phyloP scores from a whole-genome alignment of 2,113 vertebrate species.

The Chionomys nivalis region DNA sequence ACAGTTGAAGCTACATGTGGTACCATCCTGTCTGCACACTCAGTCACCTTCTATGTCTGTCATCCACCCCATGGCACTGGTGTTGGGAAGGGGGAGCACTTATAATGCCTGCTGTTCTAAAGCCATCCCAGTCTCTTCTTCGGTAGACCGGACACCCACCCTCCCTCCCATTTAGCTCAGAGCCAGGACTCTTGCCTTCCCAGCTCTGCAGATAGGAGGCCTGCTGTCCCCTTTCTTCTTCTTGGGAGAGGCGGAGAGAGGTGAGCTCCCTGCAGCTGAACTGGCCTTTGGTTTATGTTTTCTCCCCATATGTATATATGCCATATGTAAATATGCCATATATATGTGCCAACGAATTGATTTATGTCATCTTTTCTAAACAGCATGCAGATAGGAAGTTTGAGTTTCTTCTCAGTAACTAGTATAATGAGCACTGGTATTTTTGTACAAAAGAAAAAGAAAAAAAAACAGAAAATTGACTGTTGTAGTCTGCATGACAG shows the following conservation, averaged over 20 bases:
- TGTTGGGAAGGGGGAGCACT: neutral
- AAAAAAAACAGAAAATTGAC: constrained; percentile 81
- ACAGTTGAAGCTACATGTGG: neutral
- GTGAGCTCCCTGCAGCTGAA: constrained; percentile 70
- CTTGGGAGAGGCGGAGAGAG: neutral
- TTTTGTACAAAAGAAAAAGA: constrained; percentile 87
- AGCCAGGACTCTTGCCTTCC: constrained; percentile 45
- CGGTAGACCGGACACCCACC: neutral
- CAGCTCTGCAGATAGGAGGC: neutral
- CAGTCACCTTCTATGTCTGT: neutral
- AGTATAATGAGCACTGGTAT: constrained; percentile 88
- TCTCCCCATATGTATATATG: constrained; percentile 84
- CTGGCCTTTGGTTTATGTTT: constrained; percentile 78
- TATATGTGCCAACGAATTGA: constrained; percentile 68
- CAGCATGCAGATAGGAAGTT: constrained; percentile 80
- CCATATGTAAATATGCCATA: constrained; percentile 78
- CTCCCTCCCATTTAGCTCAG: neutral
- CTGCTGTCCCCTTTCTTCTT: constrained; percentile 34
- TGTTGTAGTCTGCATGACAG: constrained; percentile 88
- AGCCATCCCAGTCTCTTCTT: constrained; percentile 60
- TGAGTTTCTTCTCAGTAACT: constrained; percentile 80
- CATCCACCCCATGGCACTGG: neutral
- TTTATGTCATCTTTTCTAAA: constrained; percentile 76
- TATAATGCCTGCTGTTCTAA: constrained; percentile 14
- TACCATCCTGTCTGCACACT: neutral